These are phyloP conservation scores for Ochropleura leucogaster DNA, from an alignment of 2,888 invertebrate genomes.

Conservation along the genomic window DNA sequence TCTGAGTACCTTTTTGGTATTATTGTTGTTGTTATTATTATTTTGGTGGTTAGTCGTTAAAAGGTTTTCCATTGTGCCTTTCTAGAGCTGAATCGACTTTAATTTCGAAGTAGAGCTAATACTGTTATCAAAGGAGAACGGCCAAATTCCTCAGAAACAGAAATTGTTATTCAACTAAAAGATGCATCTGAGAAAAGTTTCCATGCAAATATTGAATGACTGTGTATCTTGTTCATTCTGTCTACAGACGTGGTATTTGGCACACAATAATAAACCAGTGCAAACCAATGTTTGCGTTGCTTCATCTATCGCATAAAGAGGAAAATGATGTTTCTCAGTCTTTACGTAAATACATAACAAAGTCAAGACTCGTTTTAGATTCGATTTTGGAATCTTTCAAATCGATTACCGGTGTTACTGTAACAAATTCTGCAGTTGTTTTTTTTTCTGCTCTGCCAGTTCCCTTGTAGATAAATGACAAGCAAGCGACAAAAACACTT, in stretches of 20 bases:
- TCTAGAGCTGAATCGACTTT: conserved; percentile 11
- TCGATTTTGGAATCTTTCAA: conserved; percentile 17
- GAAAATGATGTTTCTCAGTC: conserved; percentile 22
- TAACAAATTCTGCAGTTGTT: not conserved
- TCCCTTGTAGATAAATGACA: conserved; percentile 25
- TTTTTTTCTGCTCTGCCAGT: conserved; percentile 14
- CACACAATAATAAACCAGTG: conserved; percentile 59
- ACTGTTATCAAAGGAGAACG: conserved; percentile 18
- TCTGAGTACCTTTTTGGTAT: conserved; percentile 36
- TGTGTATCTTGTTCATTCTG: conserved; percentile 34
- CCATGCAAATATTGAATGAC: conserved; percentile 45
- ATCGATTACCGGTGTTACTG: conserved; percentile 1
- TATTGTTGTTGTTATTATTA: conserved; percentile 25
- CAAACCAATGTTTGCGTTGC: conserved; percentile 51
- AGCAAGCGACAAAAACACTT: conserved; percentile 1
- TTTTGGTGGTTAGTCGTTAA: conserved; percentile 4
- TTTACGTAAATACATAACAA: conserved; percentile 12
- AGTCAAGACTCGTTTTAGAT: conserved; percentile 16
- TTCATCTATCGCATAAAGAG: conserved; percentile 32
- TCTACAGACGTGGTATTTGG: conserved; percentile 55
- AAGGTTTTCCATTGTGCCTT: conserved; percentile 9
- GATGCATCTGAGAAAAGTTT: conserved; percentile 25
- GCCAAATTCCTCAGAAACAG: conserved; percentile 13
- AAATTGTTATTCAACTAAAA: conserved; percentile 17
- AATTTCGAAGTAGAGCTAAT: not conserved